Evolutionary conservation across 1,140 invertebrate species (phyloP).

Genomic region (Homalodisca vitripennis): DNA sequence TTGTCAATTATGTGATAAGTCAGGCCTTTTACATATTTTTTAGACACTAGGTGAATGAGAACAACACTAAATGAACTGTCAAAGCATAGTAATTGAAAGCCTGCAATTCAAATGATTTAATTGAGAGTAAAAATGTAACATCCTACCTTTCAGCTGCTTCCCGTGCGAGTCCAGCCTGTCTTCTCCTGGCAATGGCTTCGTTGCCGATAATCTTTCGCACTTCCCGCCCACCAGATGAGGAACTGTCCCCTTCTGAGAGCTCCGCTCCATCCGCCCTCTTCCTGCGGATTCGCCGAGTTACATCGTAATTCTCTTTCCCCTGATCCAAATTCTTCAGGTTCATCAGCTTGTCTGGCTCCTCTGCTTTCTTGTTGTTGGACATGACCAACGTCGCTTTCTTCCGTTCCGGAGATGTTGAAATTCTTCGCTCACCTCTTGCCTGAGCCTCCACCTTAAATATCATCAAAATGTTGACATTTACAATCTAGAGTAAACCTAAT

Average conservation of each 20-base stretch:
- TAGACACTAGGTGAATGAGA: not conserved
- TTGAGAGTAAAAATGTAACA: not conserved
- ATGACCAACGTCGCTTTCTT: conserved; percentile 3
- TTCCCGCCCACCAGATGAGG: conserved; percentile 55
- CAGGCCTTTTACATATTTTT: no score
- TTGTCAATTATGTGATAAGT: no score
- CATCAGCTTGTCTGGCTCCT: conserved; percentile 31
- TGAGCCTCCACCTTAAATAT: conserved; percentile 36
- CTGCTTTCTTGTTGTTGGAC: conserved; percentile 16
- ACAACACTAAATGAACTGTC: not conserved
- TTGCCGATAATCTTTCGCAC: conserved; percentile 57
- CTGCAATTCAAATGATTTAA: not conserved
- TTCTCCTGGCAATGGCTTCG: conserved; percentile 49
- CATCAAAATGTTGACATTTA: no score
- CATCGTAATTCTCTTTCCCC: conserved; percentile 18
- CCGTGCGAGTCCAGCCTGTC: conserved; percentile 42
- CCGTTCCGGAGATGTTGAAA: not conserved
- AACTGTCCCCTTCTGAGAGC: conserved; percentile 57
- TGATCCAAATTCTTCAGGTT: conserved; percentile 33
- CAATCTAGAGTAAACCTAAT: no score
- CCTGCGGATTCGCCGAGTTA: not conserved
- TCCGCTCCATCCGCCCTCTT: conserved; percentile 34
- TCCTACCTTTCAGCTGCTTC: conserved; percentile 31
- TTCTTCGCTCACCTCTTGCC: conserved; percentile 12
- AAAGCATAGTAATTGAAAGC: not conserved